phyloP scores from a whole-genome alignment of 2,113 vertebrate genomes.

The Otocyon megalotis region DNA sequence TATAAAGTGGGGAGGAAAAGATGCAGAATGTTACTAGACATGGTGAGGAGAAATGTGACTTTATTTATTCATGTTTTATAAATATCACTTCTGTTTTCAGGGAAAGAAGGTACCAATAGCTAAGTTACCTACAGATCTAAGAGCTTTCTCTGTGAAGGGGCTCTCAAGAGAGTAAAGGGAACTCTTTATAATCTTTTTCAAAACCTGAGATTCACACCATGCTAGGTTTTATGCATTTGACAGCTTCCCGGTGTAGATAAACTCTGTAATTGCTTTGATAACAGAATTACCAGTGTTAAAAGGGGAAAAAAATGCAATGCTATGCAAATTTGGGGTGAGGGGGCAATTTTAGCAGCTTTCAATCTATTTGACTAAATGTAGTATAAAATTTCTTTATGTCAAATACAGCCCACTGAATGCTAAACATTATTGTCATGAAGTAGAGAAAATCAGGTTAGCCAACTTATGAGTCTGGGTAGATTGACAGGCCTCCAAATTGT shows the following conservation, averaged over 20 bases:
- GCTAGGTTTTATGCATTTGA: constrained; percentile 69
- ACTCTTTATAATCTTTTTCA: constrained; percentile 30
- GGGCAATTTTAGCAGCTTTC: constrained; percentile 70
- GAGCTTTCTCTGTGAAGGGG: neutral
- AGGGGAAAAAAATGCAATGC: neutral
- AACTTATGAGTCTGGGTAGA: constrained; percentile 56
- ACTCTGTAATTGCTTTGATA: constrained; percentile 79
- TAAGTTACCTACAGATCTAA: neutral
- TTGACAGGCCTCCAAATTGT: constrained; percentile 70
- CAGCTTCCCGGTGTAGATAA: constrained; percentile 73
- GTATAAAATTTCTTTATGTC: constrained; percentile 74
- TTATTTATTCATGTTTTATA: neutral
- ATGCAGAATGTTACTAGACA: neutral
- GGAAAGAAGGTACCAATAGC: neutral
- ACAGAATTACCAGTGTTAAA: constrained; percentile 64
- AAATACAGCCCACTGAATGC: constrained; percentile 67
- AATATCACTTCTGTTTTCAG: neutral
- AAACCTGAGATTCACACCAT: constrained; percentile 50
- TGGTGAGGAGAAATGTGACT: neutral
- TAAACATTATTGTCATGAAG: constrained; percentile 76
- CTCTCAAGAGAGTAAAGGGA: constrained; percentile 40
- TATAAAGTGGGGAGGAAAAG: neutral
- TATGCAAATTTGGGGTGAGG: neutral
- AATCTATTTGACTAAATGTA: constrained; percentile 80
- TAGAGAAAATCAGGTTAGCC: constrained; percentile 76